Percentiles rank a stretch among this genome's conserved stretches.
These are phyloP conservation scores for Atta cephalotes DNA, from an alignment of 1,140 invertebrate genomes.

Conservation along the genomic window DNA sequence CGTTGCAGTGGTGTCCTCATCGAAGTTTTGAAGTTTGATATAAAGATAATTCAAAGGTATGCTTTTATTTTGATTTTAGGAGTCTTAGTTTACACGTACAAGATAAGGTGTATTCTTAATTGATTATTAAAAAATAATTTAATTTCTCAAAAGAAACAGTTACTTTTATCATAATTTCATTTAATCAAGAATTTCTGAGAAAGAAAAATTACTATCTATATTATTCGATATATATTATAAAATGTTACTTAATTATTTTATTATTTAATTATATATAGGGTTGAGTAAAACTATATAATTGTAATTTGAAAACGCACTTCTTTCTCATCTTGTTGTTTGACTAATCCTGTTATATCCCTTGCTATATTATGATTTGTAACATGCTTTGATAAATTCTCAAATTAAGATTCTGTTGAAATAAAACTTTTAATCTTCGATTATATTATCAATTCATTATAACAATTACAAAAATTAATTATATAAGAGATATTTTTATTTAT, in stretches of 20 bases:
- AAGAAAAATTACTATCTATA: not conserved
- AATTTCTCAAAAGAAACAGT: not conserved
- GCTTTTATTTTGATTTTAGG: not conserved
- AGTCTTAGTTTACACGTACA: not conserved
- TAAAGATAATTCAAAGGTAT: not conserved
- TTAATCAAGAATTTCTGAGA: not conserved
- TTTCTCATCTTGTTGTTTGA: not conserved
- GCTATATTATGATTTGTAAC: not conserved
- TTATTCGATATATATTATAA: not conserved
- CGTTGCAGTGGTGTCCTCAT: constrained; percentile 64
- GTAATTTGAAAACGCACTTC: not conserved
- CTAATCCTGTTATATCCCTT: not conserved
- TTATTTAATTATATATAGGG: not conserved
- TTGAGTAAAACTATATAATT: not conserved
- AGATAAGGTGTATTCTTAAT: not conserved
- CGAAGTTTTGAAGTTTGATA: constrained; percentile 41
- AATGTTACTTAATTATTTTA: not conserved
- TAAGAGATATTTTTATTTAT: constrained; percentile 38
- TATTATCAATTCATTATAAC: constrained; percentile 8
- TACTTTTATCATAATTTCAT: not conserved
- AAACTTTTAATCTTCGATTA: not conserved
- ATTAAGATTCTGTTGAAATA: not conserved
- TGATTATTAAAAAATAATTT: not conserved
- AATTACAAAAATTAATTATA: constrained; percentile 16
- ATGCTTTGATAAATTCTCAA: not conserved